phyloP scores from a whole-genome alignment of 2,888 invertebrate species.

The Drosophila histrio region DNA sequence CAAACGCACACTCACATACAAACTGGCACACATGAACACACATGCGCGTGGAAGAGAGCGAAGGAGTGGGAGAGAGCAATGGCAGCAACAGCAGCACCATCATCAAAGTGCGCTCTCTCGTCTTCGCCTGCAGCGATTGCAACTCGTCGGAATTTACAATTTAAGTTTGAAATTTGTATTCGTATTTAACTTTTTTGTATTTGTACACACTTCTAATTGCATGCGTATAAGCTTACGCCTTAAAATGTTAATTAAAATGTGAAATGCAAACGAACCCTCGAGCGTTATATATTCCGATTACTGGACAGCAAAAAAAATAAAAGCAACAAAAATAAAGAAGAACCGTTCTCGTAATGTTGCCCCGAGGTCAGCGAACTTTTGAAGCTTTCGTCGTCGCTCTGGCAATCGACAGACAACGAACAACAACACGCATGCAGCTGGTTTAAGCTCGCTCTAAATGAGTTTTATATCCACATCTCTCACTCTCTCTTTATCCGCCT shows the following conservation, averaged over 20 bases:
- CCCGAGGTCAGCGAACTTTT: conserved; percentile 44
- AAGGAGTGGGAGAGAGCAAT: background rate
- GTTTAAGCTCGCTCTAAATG: conserved; percentile 25
- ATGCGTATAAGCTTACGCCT: conserved; percentile 73
- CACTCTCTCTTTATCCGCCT: background rate
- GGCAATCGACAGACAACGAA: too few species aligned
- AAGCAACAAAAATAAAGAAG: background rate
- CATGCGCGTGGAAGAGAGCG: conserved; percentile 11
- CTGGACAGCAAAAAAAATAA: background rate
- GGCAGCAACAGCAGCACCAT: background rate
- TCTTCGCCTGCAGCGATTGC: conserved; percentile 30
- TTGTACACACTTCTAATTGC: conserved; percentile 60
- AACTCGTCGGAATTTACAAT: conserved; percentile 29
- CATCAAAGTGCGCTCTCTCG: conserved; percentile 20
- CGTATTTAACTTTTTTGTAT: conserved; percentile 47
- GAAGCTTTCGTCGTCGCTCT: conserved; percentile 22
- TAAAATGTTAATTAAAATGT: conserved; percentile 80
- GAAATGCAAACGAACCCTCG: conserved; percentile 52
- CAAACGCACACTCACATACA: conserved; percentile 5
- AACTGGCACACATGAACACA: conserved; percentile 10
- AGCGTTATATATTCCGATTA: conserved; percentile 3
- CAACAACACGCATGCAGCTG: conserved; percentile 14
- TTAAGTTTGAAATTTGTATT: conserved; percentile 40
- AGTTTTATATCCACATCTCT: background rate
- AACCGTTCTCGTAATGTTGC: conserved; percentile 13